phyloP scores from a whole-genome alignment of 1,140 invertebrate species.

The Vanessa tameamea region DNA sequence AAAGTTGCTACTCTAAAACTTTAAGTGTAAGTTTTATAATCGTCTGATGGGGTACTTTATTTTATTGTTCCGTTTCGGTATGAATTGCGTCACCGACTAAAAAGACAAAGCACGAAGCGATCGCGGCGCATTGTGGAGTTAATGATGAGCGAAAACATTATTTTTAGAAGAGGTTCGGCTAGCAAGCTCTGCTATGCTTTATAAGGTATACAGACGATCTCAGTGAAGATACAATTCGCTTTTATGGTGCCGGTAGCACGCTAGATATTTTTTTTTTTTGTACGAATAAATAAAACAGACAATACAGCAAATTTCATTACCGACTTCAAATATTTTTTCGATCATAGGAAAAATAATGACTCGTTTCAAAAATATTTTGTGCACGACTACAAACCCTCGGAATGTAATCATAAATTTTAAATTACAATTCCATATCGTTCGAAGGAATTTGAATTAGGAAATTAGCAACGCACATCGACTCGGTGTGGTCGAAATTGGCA shows the following conservation, averaged over 20 bases:
- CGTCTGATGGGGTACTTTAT: slow-evolving; percentile 35
- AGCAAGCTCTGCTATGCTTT: slow-evolving; percentile 46
- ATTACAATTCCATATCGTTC: slow-evolving; percentile 36
- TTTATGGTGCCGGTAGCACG: slow-evolving; percentile 69
- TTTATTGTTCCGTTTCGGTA: slow-evolving; percentile 72
- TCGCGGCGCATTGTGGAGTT: slow-evolving; percentile 65
- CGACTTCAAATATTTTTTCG: neutral
- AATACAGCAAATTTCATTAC: neutral
- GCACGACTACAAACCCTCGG: too few relatives aligned
- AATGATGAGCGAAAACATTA: slow-evolving; percentile 78
- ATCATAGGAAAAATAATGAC: neutral
- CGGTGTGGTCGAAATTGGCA: slow-evolving; percentile 64
- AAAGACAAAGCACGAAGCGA: slow-evolving; percentile 76
- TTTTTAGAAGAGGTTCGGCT: slow-evolving; percentile 67
- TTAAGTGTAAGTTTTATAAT: slow-evolving; percentile 47
- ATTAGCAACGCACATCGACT: slow-evolving; percentile 69
- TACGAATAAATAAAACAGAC: slow-evolving; percentile 14
- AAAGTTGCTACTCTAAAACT: slow-evolving; percentile 49
- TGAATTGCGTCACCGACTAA: slow-evolving; percentile 78
- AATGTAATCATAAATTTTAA: slow-evolving; percentile 30
- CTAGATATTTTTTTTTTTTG: slow-evolving; percentile 21
- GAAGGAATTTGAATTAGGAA: slow-evolving; percentile 54
- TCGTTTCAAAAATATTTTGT: too few relatives aligned
- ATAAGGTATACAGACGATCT: slow-evolving; percentile 60
- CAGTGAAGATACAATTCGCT: slow-evolving; percentile 57